phyloP scores from a whole-genome alignment of 2,888 invertebrate genomes.

The Heliconius charithonia region DNA sequence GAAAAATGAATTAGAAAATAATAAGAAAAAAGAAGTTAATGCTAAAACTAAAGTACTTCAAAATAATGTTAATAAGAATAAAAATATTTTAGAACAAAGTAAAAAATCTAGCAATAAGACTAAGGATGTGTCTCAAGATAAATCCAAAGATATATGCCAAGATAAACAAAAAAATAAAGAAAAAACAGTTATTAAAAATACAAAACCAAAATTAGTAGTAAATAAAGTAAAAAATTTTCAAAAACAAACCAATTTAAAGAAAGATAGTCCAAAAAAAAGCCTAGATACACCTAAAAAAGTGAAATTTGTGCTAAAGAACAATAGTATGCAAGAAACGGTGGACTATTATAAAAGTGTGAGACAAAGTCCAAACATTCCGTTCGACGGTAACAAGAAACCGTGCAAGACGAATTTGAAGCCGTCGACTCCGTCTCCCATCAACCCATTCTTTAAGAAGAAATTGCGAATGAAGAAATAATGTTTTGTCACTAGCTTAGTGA shows the following conservation, averaged over 20 bases:
- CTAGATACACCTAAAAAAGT: slow-evolving; percentile 85
- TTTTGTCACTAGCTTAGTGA: background rate
- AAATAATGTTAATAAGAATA: slow-evolving; percentile 34
- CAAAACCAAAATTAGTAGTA: slow-evolving; percentile 45
- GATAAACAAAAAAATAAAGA: slow-evolving; percentile 42
- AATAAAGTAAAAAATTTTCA: slow-evolving; percentile 67
- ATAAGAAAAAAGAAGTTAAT: slow-evolving; percentile 45
- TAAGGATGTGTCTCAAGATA: slow-evolving; percentile 41
- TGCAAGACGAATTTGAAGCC: slow-evolving; percentile 89
- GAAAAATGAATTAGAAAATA: background rate
- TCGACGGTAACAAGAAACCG: slow-evolving; percentile 88
- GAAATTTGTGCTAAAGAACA: slow-evolving; percentile 88
- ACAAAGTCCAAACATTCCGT: slow-evolving; percentile 90
- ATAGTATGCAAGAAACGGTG: slow-evolving; percentile 87
- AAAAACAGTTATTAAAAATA: slow-evolving; percentile 34
- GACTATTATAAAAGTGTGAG: slow-evolving; percentile 89
- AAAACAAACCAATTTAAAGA: slow-evolving; percentile 52
- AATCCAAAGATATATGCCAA: slow-evolving; percentile 37
- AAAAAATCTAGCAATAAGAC: slow-evolving; percentile 34
- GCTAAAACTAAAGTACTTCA: slow-evolving; percentile 26
- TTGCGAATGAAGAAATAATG: slow-evolving; percentile 28
- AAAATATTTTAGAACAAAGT: background rate
- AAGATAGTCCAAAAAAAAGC: slow-evolving; percentile 47
- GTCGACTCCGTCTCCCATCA: slow-evolving; percentile 87
- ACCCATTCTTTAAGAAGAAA: slow-evolving; percentile 88